Conservation (phyloP, 2,797 vertebrate species). For the Sphenodon punctatus region DNA sequence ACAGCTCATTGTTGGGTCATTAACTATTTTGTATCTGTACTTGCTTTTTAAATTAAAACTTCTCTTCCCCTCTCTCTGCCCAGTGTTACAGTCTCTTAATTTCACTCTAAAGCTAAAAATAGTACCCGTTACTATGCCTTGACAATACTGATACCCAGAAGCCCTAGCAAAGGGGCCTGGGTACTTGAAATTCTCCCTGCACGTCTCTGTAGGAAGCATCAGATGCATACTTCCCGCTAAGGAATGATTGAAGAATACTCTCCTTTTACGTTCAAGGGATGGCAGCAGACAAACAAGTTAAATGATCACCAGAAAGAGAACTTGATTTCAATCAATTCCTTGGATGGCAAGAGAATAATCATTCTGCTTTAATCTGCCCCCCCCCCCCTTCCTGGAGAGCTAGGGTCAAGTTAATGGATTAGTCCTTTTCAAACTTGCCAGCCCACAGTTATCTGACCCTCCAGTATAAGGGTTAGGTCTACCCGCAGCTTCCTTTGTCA, state of each 20-base stretch:
- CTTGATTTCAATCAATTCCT: background rate
- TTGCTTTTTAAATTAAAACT: background rate
- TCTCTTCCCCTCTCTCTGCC: background rate
- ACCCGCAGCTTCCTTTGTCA: too few species aligned
- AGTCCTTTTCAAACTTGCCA: too few species aligned
- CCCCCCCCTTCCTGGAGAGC: too few species aligned
- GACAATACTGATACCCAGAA: background rate
- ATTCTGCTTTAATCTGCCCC: conserved; percentile 18
- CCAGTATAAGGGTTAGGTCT: too few species aligned
- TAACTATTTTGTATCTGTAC: background rate
- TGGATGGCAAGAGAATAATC: background rate
- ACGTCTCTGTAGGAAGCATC: background rate
- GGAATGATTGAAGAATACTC: background rate
- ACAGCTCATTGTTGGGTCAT: background rate
- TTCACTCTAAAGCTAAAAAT: background rate
- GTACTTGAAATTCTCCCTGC: accelerated
- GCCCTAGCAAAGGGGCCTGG: background rate
- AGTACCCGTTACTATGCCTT: background rate
- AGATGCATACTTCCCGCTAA: background rate
- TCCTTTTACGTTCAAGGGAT: background rate
- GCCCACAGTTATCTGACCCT: too few species aligned
- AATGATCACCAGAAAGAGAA: background rate
- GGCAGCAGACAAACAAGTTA: background rate
- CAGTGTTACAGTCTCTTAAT: background rate
- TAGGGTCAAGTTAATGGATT: too few species aligned